These are phyloP conservation scores for Stylophora pistillata DNA, from an alignment of 64 coral and sea anemone species.

Conservation along the genomic window DNA sequence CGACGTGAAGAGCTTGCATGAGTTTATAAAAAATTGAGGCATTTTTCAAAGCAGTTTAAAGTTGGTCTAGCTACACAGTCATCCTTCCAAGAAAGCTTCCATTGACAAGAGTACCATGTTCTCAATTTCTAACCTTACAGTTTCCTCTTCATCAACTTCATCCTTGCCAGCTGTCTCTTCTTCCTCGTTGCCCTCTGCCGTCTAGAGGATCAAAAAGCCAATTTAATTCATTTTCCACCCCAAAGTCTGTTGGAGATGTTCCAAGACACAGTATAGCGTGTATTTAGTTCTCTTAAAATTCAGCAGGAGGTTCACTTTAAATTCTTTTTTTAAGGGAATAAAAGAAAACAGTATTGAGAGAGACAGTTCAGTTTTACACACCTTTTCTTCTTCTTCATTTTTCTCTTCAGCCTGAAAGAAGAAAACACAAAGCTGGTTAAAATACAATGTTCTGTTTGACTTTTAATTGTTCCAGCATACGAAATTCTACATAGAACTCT, in stretches of 20 bases:
- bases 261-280: too few relatives aligned
- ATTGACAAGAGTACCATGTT: not conserved
- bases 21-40: too few relatives aligned
- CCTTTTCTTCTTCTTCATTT: constrained; percentile 59
- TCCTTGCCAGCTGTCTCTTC: constrained; percentile 19
- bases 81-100: too few relatives aligned
- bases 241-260: not conserved
- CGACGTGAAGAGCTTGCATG: too few relatives aligned
- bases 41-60: too few relatives aligned
- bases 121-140: not conserved
- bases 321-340: too few relatives aligned
- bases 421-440: not conserved
- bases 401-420: constrained; percentile 49
- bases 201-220: not conserved
- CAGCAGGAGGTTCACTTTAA: too few relatives aligned
- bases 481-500: too few relatives aligned
- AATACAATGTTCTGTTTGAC: too few relatives aligned
- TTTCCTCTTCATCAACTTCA: constrained; percentile 36
- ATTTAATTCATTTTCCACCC: not conserved
- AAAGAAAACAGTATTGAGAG: not conserved
- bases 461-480: not conserved
- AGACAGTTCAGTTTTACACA: not conserved
- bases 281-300: too few relatives aligned
- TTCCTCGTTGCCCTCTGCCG: constrained; percentile 31
- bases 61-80: too few relatives aligned